Evolutionary conservation across 2,113 vertebrate genomes (phyloP).

Genomic region (Neomonachus schauinslandi): DNA sequence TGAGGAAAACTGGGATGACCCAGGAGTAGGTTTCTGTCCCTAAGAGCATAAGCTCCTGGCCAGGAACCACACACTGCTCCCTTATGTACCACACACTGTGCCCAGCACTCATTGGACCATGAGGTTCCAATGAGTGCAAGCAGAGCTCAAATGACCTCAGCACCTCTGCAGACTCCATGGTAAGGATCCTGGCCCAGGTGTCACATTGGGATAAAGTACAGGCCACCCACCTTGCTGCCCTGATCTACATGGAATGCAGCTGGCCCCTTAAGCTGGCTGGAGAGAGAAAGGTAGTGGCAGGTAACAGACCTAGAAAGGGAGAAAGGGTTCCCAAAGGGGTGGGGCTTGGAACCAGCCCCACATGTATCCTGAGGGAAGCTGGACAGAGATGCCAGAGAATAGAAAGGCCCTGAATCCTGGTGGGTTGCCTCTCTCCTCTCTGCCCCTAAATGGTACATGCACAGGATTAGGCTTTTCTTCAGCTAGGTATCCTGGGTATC

Average conservation of each 20-base stretch:
- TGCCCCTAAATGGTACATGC: background rate
- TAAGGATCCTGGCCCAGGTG: background rate
- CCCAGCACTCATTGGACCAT: background rate
- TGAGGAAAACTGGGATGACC: background rate
- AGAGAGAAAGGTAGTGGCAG: background rate
- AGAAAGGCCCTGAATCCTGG: background rate
- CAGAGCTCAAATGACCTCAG: background rate
- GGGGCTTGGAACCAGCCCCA: background rate
- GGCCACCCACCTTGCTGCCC: background rate
- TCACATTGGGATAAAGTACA: background rate
- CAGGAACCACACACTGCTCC: background rate
- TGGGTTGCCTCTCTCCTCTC: background rate
- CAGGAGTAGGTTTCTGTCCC: background rate
- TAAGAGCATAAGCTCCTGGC: background rate
- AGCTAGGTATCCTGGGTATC: background rate
- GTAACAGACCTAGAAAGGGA: background rate
- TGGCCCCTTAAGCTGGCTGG: background rate
- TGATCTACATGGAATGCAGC: background rate
- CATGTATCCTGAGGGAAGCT: background rate
- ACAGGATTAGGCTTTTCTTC: slow-evolving; percentile 17
- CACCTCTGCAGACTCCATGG: background rate
- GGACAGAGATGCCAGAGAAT: slow-evolving; percentile 1
- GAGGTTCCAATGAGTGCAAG: background rate
- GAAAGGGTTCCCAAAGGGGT: background rate
- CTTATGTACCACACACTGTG: background rate